Conservation (phyloP, 1,140 invertebrate species). For the Zaprionus ornatus region DNA sequence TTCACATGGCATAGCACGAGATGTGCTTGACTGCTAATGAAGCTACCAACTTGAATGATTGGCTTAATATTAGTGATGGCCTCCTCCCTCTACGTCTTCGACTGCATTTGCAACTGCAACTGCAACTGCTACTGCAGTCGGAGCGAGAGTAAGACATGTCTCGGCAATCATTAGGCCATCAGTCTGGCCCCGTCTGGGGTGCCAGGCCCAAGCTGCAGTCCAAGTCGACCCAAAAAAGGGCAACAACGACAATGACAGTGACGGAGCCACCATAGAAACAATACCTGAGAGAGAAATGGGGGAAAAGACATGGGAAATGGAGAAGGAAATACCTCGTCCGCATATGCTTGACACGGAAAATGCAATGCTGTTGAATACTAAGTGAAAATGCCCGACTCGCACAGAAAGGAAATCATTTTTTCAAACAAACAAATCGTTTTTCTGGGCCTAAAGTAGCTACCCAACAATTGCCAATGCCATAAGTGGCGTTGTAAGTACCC, state of each 20-base stretch:
- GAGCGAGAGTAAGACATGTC: constrained; percentile 37
- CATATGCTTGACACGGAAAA: constrained; percentile 79
- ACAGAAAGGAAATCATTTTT: neutral
- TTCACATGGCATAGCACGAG: constrained; percentile 6
- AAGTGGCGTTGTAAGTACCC: constrained; percentile 6
- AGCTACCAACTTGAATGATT: constrained; percentile 69
- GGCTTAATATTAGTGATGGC: constrained; percentile 56
- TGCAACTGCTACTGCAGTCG: constrained; percentile 12
- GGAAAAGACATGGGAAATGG: constrained; percentile 60
- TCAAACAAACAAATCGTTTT: constrained; percentile 54
- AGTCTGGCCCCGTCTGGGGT: constrained; percentile 23
- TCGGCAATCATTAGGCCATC: constrained; percentile 56
- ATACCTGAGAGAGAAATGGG: constrained; percentile 60
- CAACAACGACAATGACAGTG: constrained; percentile 33
- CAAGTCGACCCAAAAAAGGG: constrained; percentile 64
- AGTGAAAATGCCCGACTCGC: constrained; percentile 27
- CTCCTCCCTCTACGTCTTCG: neutral
- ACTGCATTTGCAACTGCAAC: neutral
- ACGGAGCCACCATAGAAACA: constrained; percentile 35
- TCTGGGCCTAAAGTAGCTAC: constrained; percentile 49
- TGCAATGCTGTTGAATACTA: constrained; percentile 64
- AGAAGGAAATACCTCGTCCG: constrained; percentile 66
- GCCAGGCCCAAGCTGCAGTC: constrained; percentile 25
- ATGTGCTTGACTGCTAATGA: constrained; percentile 55
- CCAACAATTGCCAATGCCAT: constrained; percentile 24